Conservation (phyloP, 2,888 invertebrate species). For the Torymus texanus region DNA sequence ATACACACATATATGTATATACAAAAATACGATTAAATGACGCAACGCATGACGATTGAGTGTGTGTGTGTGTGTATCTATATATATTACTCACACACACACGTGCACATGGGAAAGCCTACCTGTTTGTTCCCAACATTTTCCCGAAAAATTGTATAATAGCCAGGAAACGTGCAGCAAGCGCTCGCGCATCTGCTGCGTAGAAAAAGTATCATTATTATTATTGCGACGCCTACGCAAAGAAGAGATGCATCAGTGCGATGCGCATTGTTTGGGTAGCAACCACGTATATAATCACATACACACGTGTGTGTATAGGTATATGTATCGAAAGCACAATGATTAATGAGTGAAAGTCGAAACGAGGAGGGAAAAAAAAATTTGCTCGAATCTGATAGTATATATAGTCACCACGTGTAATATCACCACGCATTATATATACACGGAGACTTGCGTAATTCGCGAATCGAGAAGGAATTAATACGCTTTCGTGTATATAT, state of each 20-base stretch:
- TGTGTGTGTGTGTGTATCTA: too few relatives aligned
- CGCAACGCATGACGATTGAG: too few relatives aligned
- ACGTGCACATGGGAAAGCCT: slow-evolving; percentile 12
- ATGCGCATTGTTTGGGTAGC: slow-evolving; percentile 13
- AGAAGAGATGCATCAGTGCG: neutral
- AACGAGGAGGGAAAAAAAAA: neutral
- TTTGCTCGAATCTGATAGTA: neutral
- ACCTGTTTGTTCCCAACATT: neutral
- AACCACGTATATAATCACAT: too few relatives aligned
- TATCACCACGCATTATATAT: neutral
- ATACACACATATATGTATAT: neutral
- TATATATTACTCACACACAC: too few relatives aligned
- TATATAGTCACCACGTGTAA: too few relatives aligned
- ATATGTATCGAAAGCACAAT: slow-evolving; percentile 18
- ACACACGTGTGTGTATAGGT: neutral
- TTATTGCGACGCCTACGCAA: too few relatives aligned
- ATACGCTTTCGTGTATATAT: too few relatives aligned
- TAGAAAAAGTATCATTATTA: neutral
- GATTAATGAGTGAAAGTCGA: slow-evolving; percentile 40
- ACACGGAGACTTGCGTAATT: neutral
- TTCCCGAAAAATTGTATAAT: slow-evolving; percentile 46
- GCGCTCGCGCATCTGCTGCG: too few relatives aligned
- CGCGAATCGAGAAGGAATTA: neutral
- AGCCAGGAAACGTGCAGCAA: slow-evolving; percentile 9
- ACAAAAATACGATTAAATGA: neutral